A percentile compares a stretch with the other conserved stretches of the same genome.
phyloP scores from a whole-genome alignment of 2,113 vertebrate species.

The Petroica traversi region DNA sequence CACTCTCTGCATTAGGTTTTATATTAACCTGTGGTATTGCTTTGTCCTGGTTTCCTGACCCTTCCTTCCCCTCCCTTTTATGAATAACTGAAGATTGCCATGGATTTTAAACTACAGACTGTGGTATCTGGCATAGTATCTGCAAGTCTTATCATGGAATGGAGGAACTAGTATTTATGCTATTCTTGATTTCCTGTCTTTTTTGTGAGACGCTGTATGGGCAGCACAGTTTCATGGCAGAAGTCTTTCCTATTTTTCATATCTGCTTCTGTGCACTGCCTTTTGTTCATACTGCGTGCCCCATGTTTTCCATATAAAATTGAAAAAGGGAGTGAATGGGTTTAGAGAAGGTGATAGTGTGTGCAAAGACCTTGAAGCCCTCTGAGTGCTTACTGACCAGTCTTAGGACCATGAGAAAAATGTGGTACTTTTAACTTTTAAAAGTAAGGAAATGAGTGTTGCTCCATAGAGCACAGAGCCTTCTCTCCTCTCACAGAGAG shows the following conservation, averaged over 20 bases:
- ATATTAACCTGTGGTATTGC: neutral
- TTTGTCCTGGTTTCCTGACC: neutral
- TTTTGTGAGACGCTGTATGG: neutral
- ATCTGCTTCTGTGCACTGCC: neutral
- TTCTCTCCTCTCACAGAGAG: neutral
- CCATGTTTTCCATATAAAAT: neutral
- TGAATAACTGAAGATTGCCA: neutral
- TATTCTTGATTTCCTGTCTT: neutral
- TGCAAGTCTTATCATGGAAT: neutral
- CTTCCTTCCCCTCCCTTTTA: neutral
- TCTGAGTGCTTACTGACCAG: neutral
- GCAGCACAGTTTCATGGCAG: neutral
- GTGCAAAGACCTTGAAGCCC: neutral
- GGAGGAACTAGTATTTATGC: neutral
- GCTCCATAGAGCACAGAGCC: neutral
- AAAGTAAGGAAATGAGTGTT: neutral
- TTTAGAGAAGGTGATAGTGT: neutral
- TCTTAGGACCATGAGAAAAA: neutral
- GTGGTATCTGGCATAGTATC: neutral
- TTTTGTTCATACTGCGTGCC: rapidly evolving
- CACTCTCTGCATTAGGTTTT: neutral
- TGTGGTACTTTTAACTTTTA: neutral
- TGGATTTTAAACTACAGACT: neutral
- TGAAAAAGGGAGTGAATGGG: neutral
- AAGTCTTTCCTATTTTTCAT: neutral